phyloP scores from a whole-genome alignment of 2,888 invertebrate species.

The Chesias legatella region DNA sequence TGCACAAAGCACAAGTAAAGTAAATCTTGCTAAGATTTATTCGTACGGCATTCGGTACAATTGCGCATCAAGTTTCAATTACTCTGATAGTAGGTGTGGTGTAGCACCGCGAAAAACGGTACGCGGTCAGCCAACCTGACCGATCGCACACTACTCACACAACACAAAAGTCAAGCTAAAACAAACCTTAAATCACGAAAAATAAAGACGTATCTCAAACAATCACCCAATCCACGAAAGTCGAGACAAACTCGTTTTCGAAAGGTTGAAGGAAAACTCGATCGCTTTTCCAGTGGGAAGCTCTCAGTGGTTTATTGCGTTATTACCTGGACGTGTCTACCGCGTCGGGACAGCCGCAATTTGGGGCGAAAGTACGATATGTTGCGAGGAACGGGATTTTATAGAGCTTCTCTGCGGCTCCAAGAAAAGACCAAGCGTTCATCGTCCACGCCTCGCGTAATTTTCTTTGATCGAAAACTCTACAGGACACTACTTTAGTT shows the following conservation, averaged over 20 bases:
- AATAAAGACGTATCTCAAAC: constrained; percentile 60
- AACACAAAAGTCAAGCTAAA: constrained; percentile 41
- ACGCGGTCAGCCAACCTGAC: constrained; percentile 66
- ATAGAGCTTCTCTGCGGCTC: constrained; percentile 57
- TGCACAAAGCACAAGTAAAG: constrained; percentile 23
- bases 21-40: constrained; percentile 59
- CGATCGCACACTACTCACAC: constrained; percentile 62
- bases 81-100: constrained; percentile 70
- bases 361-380: constrained; percentile 74
- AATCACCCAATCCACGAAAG: constrained; percentile 45
- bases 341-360: constrained; percentile 75
- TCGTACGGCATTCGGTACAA: constrained; percentile 68
- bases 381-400: constrained; percentile 74
- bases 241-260: constrained; percentile 71
- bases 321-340: constrained; percentile 79
- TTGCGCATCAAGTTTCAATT: constrained; percentile 78
- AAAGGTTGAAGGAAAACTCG: constrained; percentile 77
- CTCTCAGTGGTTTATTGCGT: constrained; percentile 80
- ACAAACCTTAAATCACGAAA: constrained; percentile 48
- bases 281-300: constrained; percentile 77
- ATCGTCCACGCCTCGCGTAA: constrained; percentile 59
- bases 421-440: constrained; percentile 60
- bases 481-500: constrained; percentile 57
- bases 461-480: constrained; percentile 76
- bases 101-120: constrained; percentile 67